Base-by-base conservation (phyloP, 1,140 invertebrate genomes). In the Zaprionus inermis region DNA sequence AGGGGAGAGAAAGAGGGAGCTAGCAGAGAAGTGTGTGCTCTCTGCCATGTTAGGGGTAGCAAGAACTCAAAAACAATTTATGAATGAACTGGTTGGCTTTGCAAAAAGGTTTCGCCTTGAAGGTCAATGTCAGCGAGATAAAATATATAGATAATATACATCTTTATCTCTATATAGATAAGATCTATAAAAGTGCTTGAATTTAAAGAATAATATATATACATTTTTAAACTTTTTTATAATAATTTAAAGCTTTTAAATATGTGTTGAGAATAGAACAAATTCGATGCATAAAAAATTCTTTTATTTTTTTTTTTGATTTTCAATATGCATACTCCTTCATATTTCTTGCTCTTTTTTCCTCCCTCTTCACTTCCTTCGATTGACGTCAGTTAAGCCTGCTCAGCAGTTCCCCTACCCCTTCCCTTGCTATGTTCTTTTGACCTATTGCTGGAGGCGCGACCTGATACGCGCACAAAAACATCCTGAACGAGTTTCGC, bases 361-460 rank as follows among this genome's bases (percentile, higher is more conserved):
- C 12, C 1, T 18, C n/a, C 2, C 0, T 54, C n/a, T 41, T 3
- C 11, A 20, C 18, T 14, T 1, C 1, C 3, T 16, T 64, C 22
- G 16, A 36, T n/a, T 61, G 59, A 51, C 59, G 59, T 61, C 59
- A 61, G 46, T 34, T 61, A 30, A 34, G 30, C 44, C n/a, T 22
- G 4, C 16, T 34, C 16, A 52, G 44, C 22, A 11, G 20, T 49
- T 36, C 30, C 14, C 5, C 16, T 46, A 11, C 10, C n/a, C 14
- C 20, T 1, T 5, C 16, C 20, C 38, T 32, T n/a, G 56, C 32
- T 63, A n/a, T 49, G 38, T 56, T 49, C 65, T 61, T 68, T 68
- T 73, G 71, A 68, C 71, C 65, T 73, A 68, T 61, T 56, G 56
- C 6, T 49, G 10, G 51, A 73, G 71, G 64, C 65, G 12, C 56